Conservation (phyloP, 2,113 vertebrate species). For the Perca flavescens region DNA sequence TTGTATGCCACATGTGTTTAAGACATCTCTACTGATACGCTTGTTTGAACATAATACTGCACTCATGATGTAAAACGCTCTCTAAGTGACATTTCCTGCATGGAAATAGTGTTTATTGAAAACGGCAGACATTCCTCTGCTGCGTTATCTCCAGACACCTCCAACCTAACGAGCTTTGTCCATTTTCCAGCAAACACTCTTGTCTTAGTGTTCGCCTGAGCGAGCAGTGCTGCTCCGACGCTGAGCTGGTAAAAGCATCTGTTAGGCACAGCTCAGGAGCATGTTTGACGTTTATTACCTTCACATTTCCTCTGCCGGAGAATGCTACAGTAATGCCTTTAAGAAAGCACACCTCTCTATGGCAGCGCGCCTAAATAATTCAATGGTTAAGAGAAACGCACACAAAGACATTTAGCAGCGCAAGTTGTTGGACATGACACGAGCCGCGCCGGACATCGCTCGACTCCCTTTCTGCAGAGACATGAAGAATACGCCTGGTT, state of each 20-base stretch:
- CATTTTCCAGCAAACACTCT: slow-evolving; percentile 81
- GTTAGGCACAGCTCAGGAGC: slow-evolving; percentile 83
- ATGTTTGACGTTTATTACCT: slow-evolving; percentile 84
- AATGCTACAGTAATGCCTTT: slow-evolving; percentile 80
- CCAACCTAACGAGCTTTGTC: slow-evolving; percentile 87
- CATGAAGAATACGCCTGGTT: slow-evolving; percentile 18
- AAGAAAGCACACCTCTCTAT: slow-evolving; percentile 80
- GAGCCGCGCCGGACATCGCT: slow-evolving; percentile 53
- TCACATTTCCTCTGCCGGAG: slow-evolving; percentile 82
- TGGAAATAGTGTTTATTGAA: slow-evolving; percentile 83
- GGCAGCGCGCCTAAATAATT: slow-evolving; percentile 87
- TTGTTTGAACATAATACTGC: slow-evolving; percentile 67
- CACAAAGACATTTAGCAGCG: slow-evolving; percentile 79
- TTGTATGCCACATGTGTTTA: slow-evolving; percentile 56
- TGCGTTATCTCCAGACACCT: slow-evolving; percentile 83
- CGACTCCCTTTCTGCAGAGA: slow-evolving; percentile 22
- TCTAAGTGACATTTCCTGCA: slow-evolving; percentile 80
- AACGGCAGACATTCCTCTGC: slow-evolving; percentile 80
- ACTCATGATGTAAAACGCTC: slow-evolving; percentile 65
- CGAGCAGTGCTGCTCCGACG: slow-evolving; percentile 77
- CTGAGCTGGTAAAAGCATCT: slow-evolving; percentile 87
- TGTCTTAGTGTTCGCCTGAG: slow-evolving; percentile 78
- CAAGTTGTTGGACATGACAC: slow-evolving; percentile 85
- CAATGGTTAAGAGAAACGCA: slow-evolving; percentile 81
- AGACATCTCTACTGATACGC: slow-evolving; percentile 66